Conservation (phyloP, 1,140 invertebrate species). For the Marisa cornuarietis region DNA sequence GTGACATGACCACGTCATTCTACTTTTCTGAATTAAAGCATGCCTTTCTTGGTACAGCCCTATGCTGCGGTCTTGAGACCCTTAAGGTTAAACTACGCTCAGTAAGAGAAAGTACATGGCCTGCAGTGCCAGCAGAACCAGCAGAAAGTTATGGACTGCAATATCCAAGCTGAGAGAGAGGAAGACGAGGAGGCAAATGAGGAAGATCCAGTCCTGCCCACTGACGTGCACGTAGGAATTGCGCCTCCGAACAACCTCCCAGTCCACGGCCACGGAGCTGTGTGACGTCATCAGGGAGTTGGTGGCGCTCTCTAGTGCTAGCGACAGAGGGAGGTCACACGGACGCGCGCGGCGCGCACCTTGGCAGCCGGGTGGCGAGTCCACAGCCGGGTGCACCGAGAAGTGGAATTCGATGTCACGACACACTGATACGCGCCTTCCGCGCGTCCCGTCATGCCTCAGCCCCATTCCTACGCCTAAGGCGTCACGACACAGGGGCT, state of each 20-base stretch:
- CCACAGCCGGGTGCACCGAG: background rate
- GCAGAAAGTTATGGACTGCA: conserved; percentile 12
- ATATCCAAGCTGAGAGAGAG: conserved; percentile 12
- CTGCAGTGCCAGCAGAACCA: conserved; percentile 14
- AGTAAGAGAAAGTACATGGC: conserved; percentile 17
- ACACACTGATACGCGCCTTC: no score
- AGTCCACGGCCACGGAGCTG: conserved; percentile 11
- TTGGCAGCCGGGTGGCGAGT: background rate
- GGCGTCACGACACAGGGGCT: no score
- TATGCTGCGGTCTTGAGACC: no score
- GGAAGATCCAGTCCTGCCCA: conserved; percentile 14
- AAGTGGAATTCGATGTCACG: conserved; percentile 22
- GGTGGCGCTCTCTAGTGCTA: background rate
- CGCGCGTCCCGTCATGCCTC: no score
- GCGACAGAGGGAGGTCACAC: conserved; percentile 10
- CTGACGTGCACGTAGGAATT: conserved; percentile 19
- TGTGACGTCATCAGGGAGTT: conserved; percentile 14
- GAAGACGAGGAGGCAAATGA: conserved; percentile 19
- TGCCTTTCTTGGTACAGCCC: no score
- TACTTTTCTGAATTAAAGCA: no score
- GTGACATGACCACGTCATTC: no score
- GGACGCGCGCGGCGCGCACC: background rate
- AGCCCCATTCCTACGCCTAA: no score
- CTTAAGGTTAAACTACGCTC: background rate
- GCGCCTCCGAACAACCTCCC: conserved; percentile 16